Evolutionary conservation across 2,888 invertebrate genomes (phyloP).

Genomic region (Chalcis sispes): DNA sequence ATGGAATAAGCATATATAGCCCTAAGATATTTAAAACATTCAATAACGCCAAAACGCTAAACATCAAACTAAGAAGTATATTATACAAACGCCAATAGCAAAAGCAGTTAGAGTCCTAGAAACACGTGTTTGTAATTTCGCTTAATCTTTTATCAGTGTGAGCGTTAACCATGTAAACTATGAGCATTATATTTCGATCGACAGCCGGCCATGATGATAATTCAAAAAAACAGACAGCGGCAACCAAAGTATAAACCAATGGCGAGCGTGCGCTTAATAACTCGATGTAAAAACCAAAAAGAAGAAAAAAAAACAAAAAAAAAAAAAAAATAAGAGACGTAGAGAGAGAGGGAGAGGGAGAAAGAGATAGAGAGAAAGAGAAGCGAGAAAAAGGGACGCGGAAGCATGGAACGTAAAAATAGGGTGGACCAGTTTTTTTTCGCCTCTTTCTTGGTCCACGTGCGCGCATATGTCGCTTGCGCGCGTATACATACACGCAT

Average conservation of each 20-base stretch:
- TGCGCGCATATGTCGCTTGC: constrained; percentile 47
- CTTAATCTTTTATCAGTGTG: constrained; percentile 37
- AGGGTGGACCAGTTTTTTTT: constrained; percentile 45
- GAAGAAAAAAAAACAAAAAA: not conserved
- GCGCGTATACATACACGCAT: too few relatives aligned
- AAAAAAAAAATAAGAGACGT: not conserved
- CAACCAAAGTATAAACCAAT: constrained; percentile 5
- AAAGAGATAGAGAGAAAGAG: not conserved
- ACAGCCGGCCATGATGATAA: constrained; percentile 1
- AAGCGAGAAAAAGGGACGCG: constrained; percentile 25
- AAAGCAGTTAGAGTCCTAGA: too few relatives aligned
- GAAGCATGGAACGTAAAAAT: constrained; percentile 42
- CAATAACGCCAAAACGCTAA: too few relatives aligned
- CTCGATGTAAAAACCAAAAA: constrained; percentile 1
- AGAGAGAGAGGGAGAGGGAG: constrained; percentile 2
- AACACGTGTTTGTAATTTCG: not conserved
- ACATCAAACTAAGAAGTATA: too few relatives aligned
- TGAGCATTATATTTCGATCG: constrained; percentile 36
- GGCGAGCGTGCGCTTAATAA: constrained; percentile 29
- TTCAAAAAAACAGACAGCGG: not conserved
- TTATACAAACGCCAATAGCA: too few relatives aligned
- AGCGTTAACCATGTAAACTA: constrained; percentile 8
- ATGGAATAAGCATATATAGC: too few relatives aligned
- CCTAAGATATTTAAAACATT: too few relatives aligned
- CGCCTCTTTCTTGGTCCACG: constrained; percentile 9